Base-by-base conservation (phyloP, 2,113 vertebrate species). In the Herpetotheres cachinnans region DNA sequence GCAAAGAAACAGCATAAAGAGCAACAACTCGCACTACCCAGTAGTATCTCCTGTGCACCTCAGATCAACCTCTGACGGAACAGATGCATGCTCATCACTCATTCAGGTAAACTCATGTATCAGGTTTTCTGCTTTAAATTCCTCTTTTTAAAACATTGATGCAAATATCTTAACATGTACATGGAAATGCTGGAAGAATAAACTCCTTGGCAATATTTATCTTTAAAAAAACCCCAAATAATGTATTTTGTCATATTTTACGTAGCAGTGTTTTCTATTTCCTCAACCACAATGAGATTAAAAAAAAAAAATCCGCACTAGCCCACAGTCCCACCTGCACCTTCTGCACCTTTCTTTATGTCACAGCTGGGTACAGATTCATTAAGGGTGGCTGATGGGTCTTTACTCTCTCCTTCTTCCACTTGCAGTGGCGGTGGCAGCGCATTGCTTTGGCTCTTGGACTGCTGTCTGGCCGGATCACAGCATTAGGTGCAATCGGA, bases 351-450 rank as follows among this genome's bases (percentile, higher is more conserved):
- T 50, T 71, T 61, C n/a, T 69, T 71, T 77, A 7, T 18, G 14
- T 34, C 26, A 27, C 12, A 49, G 8, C 38, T 50, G 29, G 27
- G 32, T 63, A 71, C 11, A 52, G 49, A 26, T 47, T 27, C 52
- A 12, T 26, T 65, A 21, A 49, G 18, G 36, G 54, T 3, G 2
- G 29, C n/a, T 55, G 16, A 17, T 2, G 11, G 5, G 19, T 7
- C 47, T 62, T 42, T 62, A 29, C 44, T 56, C 10, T 40, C 13
- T 12, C 26, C 13, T 59, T 74, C 30, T 20, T 65, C 26, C 29
- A 7, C 54, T 29, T 14, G 25, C 44, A 47, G 27, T 0, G 0
- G 54, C 65, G 59, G n/a, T 0, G 2, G 67, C 63, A 63, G 38
- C 0, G 1, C 22, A 0, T 17, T 13, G 27, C 67, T 52, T 56